Percentiles rank a stretch among this genome's conserved stretches.
These are phyloP conservation scores for Seriola dumerili DNA, from an alignment of 2,113 vertebrate species.

Conservation along the genomic window DNA sequence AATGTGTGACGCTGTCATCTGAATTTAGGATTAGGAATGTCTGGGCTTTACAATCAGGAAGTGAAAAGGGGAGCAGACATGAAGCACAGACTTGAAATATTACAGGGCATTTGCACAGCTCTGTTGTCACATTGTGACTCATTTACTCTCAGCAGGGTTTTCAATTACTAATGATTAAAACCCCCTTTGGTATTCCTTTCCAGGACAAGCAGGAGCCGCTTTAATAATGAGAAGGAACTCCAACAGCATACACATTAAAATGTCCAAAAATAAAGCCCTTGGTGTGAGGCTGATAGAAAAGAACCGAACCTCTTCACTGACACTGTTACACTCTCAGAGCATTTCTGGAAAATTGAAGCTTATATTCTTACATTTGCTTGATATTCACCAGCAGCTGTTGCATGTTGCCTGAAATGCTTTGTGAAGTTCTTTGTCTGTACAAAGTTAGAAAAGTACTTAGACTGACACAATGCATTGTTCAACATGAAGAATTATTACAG, in stretches of 20 bases:
- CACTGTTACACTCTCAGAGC: background rate
- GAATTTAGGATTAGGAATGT: constrained; percentile 47
- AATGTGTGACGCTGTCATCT: constrained; percentile 41
- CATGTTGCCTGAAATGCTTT: constrained; percentile 6
- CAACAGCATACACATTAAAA: background rate
- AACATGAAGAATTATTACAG: constrained; percentile 27
- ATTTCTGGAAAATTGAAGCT: constrained; percentile 8
- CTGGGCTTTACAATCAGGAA: constrained; percentile 21
- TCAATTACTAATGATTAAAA: constrained; percentile 72
- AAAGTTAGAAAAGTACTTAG: constrained; percentile 17
- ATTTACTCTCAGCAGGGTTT: constrained; percentile 68
- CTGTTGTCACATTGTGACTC: constrained; percentile 60
- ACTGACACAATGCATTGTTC: constrained; percentile 14
- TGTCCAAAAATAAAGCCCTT: background rate
- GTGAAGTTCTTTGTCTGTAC: constrained; percentile 5
- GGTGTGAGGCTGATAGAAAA: background rate
- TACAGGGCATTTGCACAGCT: constrained; percentile 39
- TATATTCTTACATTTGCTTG: background rate
- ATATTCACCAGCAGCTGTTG: constrained; percentile 10
- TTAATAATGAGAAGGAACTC: constrained; percentile 26
- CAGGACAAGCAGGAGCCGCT: constrained; percentile 20
- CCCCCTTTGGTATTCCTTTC: constrained; percentile 37
- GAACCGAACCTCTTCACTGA: constrained; percentile 3
- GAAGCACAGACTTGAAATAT: constrained; percentile 34
- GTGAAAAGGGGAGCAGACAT: constrained; percentile 36